phyloP scores from a whole-genome alignment of 2,113 vertebrate species.

The Eulemur rufifrons region DNA sequence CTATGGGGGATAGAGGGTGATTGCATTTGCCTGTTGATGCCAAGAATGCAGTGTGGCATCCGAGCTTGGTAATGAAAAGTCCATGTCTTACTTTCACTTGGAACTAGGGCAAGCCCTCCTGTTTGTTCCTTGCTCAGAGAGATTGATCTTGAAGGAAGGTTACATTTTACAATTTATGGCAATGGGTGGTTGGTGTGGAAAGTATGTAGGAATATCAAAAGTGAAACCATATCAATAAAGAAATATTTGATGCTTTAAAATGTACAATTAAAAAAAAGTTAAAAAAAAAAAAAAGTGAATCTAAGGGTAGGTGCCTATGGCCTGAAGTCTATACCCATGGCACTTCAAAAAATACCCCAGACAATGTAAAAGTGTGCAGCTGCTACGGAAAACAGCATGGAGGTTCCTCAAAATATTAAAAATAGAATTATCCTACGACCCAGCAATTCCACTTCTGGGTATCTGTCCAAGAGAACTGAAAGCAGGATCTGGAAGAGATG shows the following conservation, averaged over 20 bases:
- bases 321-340: neutral
- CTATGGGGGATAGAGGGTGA: neutral
- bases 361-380: neutral
- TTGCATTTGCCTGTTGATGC: neutral
- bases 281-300: neutral
- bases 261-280: too few relatives aligned
- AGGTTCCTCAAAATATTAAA: neutral
- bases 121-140: neutral
- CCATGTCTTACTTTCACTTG: neutral
- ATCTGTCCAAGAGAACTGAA: neutral
- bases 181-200: neutral
- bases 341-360: neutral
- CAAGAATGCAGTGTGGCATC: neutral
- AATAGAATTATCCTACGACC: neutral
- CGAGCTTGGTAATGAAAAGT: neutral
- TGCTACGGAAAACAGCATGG: neutral
- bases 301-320: neutral
- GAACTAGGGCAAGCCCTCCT: neutral
- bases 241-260: too few relatives aligned
- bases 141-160: neutral
- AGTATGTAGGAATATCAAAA: neutral
- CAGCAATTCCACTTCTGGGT: neutral
- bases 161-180: neutral
- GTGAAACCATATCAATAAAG: neutral
- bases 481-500: neutral